A percentile compares a stretch with the other conserved stretches of the same genome.
Evolutionary conservation across 2,888 invertebrate genomes (phyloP).

Genomic region (Sthenelais limicola): DNA sequence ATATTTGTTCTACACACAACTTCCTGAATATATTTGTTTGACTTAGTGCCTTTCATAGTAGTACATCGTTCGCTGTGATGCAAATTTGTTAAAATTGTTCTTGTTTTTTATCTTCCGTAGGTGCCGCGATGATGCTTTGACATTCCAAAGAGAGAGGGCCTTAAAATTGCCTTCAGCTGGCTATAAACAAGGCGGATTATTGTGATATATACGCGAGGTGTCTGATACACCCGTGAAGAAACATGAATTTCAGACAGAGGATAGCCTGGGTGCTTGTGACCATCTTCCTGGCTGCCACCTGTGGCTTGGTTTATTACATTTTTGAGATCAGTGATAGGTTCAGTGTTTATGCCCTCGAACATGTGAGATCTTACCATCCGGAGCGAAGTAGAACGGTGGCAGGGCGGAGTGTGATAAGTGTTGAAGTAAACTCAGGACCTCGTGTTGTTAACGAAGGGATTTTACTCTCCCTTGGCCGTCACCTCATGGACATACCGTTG

Average conservation of each 20-base stretch:
- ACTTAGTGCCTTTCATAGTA: no score
- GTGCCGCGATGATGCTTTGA: no score
- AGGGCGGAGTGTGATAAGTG: conserved; percentile 59
- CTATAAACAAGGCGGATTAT: no score
- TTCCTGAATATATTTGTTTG: no score
- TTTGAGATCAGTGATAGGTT: conserved; percentile 68
- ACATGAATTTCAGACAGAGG: conserved; percentile 68
- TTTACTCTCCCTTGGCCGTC: conserved; percentile 53
- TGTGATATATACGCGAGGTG: no score
- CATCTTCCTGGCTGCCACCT: conserved; percentile 59
- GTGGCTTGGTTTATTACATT: conserved; percentile 64
- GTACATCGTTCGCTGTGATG: no score
- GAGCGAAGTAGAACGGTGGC: conserved; percentile 51
- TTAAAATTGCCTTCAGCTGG: no score
- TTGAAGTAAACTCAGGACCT: conserved; percentile 5
- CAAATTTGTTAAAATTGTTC: no score
- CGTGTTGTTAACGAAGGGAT: not conserved
- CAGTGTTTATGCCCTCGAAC: conserved; percentile 65
- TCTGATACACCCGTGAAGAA: no score
- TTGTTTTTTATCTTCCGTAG: no score
- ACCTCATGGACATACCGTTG: conserved; percentile 63
- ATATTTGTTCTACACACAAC: no score
- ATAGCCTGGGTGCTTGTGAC: conserved; percentile 64
- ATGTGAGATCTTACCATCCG: conserved; percentile 59
- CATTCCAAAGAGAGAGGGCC: no score